phyloP scores from a whole-genome alignment of 2,888 invertebrate species.

The Seira musarum region DNA sequence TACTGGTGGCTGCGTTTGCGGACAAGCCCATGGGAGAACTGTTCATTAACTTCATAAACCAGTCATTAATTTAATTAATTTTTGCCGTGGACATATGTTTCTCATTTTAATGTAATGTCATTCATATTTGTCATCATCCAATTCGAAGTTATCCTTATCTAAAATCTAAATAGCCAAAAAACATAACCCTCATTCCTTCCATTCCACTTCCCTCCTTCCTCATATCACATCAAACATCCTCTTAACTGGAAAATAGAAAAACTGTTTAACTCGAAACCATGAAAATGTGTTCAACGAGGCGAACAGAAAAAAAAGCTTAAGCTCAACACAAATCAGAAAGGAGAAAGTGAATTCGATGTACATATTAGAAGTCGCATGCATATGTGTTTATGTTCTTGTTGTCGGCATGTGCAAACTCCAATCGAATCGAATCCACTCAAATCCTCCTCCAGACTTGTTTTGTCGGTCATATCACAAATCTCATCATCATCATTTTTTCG shows the following conservation, averaged over 20 bases:
- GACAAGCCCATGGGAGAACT: conserved; percentile 71
- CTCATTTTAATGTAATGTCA: no score
- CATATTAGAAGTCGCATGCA: no score
- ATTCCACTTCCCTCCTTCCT: conserved; percentile 3
- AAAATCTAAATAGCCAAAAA: no score
- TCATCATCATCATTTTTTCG: conserved; percentile 28
- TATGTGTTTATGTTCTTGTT: neutral
- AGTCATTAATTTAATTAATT: no score
- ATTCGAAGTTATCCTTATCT: no score
- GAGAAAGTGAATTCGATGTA: neutral
- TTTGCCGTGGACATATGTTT: no score
- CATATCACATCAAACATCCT: neutral
- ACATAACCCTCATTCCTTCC: conserved; percentile 6
- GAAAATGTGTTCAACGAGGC: conserved; percentile 14
- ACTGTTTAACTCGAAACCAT: conserved; percentile 10
- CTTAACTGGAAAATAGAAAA: neutral
- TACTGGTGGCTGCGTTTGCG: conserved; percentile 48
- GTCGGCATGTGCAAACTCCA: conserved; percentile 7
- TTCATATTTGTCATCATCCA: no score
- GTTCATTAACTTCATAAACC: no score
- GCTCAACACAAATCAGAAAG: neutral
- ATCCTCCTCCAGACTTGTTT: neutral
- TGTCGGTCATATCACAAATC: conserved; percentile 18
- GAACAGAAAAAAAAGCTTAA: neutral
- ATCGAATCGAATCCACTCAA: neutral